A percentile compares a stretch with the other conserved stretches of the same genome.
Evolutionary conservation across 2,113 vertebrate species (phyloP).

Genomic region (Symphodus melops): DNA sequence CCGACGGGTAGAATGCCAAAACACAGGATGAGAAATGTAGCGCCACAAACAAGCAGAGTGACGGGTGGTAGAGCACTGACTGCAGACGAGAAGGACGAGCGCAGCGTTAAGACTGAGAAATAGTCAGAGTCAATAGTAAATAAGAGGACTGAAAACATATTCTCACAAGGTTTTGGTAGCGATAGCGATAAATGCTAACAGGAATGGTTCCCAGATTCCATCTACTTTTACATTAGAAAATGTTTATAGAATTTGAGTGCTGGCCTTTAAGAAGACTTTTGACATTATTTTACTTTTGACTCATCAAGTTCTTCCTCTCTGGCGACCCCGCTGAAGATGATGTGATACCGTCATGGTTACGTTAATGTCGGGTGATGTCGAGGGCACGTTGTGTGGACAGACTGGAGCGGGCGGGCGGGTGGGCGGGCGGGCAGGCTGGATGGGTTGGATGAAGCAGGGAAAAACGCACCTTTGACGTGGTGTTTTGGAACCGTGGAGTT

Average conservation of each 20-base stretch:
- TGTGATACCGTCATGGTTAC: constrained; percentile 64
- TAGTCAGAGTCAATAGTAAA: constrained; percentile 81
- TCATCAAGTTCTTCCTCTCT: constrained; percentile 68
- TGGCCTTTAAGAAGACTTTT: constrained; percentile 31
- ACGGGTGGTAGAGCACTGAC: constrained; percentile 75
- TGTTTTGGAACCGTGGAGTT: constrained; percentile 87
- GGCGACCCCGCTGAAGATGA: constrained; percentile 62
- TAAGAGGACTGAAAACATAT: constrained; percentile 27
- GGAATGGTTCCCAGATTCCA: constrained; percentile 32
- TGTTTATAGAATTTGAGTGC: constrained; percentile 26
- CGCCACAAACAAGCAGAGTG: constrained; percentile 82
- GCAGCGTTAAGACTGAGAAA: constrained; percentile 64
- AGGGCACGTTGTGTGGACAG: constrained; percentile 72
- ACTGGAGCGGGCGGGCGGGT: constrained; percentile 70
- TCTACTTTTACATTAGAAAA: constrained; percentile 18
- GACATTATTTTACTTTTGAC: constrained; percentile 76
- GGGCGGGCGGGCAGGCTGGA: constrained; percentile 72
- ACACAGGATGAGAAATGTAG: constrained; percentile 81
- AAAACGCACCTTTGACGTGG: constrained; percentile 87
- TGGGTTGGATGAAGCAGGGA: constrained; percentile 76
- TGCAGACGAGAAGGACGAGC: constrained; percentile 67
- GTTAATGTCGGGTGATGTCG: constrained; percentile 73
- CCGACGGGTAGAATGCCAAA: constrained; percentile 79
- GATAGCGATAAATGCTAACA: constrained; percentile 17
- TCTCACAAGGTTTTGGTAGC: constrained; percentile 24